phyloP scores from a whole-genome alignment of 2,888 invertebrate species.

The Cetonia aurata region DNA sequence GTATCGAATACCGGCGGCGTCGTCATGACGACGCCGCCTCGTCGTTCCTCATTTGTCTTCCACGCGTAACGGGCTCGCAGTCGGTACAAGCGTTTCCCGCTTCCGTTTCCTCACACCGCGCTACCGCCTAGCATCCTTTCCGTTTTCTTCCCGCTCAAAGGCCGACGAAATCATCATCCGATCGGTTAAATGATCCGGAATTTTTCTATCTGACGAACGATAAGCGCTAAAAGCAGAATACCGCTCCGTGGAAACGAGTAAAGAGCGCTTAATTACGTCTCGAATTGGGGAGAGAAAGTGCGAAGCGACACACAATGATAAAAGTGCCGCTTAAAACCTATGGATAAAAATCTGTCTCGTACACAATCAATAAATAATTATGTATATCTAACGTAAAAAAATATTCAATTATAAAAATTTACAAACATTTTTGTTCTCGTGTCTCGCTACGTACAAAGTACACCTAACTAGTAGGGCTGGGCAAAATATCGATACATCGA shows the following conservation, averaged over 20 bases:
- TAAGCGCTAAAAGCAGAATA: neutral
- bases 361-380: too few relatives aligned
- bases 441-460: too few relatives aligned
- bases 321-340: neutral
- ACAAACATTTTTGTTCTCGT: too few relatives aligned
- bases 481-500: too few relatives aligned
- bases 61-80: conserved; percentile 30
- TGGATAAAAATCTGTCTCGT: too few relatives aligned
- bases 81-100: neutral
- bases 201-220: neutral
- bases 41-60: conserved; percentile 24
- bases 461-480: too few relatives aligned
- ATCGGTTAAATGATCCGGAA: conserved; percentile 15
- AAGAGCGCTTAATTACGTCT: conserved; percentile 11
- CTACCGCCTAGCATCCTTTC: neutral
- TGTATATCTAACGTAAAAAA: too few relatives aligned
- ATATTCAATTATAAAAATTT: too few relatives aligned
- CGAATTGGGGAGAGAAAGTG: neutral
- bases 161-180: neutral
- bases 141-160: too few relatives aligned
- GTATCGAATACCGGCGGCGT: conserved; percentile 13
- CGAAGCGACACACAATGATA: neutral
- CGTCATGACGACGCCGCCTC: conserved; percentile 30
- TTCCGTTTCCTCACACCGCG: conserved; percentile 5
- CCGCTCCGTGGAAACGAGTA: neutral